Percentiles rank a stretch among this genome's conserved stretches.
Evolutionary conservation across 2,797 vertebrate genomes (phyloP).

Genomic region (Arnoldichthys spilopterus): DNA sequence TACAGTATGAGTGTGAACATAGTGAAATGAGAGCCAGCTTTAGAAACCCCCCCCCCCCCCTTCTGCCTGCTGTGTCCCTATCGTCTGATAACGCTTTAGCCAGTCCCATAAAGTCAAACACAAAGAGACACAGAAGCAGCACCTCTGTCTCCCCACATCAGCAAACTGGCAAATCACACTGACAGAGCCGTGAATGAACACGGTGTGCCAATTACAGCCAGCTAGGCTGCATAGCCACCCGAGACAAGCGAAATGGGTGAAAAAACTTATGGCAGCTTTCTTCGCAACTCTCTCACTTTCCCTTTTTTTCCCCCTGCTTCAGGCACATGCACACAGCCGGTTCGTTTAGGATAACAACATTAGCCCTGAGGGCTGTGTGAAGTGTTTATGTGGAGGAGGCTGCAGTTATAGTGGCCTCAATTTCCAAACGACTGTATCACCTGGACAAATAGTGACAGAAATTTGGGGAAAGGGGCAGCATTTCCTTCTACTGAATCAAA

Average conservation of each 20-base stretch:
- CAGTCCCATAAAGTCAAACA: constrained; percentile 57
- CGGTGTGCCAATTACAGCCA: constrained; percentile 60
- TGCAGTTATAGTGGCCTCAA: constrained; percentile 48
- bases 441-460: constrained; percentile 53
- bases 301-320: constrained; percentile 19
- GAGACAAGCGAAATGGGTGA: constrained; percentile 14
- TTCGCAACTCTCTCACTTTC: constrained; percentile 17
- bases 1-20: background rate
- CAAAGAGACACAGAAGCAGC: constrained; percentile 59
- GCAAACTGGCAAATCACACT: constrained; percentile 58
- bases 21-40: constrained; percentile 27
- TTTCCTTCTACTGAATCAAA: background rate
- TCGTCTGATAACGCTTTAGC: constrained; percentile 44
- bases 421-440: constrained; percentile 36
- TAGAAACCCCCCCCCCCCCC: constrained; percentile 30
- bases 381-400: constrained; percentile 31
- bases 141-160: constrained; percentile 59
- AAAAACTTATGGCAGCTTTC: constrained; percentile 28
- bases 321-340: constrained; percentile 4
- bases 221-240: constrained; percentile 36
- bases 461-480: background rate
- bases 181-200: constrained; percentile 56
- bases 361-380: constrained; percentile 31
- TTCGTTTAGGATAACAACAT: constrained; percentile 49
- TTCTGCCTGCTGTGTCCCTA: constrained; percentile 19